Percentiles rank a stretch among this genome's conserved stretches.
Conservation (phyloP, 2,888 invertebrate genomes). For the Mimas tiliae region DNA sequence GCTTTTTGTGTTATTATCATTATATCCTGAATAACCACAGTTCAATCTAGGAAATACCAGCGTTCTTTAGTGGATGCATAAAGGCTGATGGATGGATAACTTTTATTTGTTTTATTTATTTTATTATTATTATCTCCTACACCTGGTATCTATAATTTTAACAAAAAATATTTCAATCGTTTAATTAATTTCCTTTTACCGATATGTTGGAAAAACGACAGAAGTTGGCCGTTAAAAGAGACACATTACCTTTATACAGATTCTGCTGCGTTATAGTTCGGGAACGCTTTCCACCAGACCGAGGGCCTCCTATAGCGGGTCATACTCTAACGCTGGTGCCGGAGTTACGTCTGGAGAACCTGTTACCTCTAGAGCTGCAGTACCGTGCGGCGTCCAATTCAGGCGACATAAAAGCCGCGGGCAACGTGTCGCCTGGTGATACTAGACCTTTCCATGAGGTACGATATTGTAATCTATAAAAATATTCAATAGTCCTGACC, state of each 20-base stretch:
- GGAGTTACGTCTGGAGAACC: constrained; percentile 93
- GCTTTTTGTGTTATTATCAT: no score
- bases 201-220: no score
- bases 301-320: constrained; percentile 88
- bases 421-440: constrained; percentile 68
- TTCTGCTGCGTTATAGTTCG: constrained; percentile 92
- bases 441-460: constrained; percentile 72
- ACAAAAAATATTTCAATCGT: no score
- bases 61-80: no score
- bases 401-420: constrained; percentile 51
- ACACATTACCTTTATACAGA: constrained; percentile 65
- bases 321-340: constrained; percentile 94
- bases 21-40: no score
- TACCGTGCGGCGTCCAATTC: constrained; percentile 71
- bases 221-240: not conserved
- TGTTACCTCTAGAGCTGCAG: constrained; percentile 92
- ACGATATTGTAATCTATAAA: not conserved
- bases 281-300: constrained; percentile 91
- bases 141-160: no score
- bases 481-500: no score
- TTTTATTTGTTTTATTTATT: no score
- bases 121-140: no score
- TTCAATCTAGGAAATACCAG: no score
- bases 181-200: no score
- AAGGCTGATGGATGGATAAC: no score